These are phyloP conservation scores for Virgularia gustaviana DNA, from an alignment of 92 coral and sea anemone species.

Conservation along the genomic window DNA sequence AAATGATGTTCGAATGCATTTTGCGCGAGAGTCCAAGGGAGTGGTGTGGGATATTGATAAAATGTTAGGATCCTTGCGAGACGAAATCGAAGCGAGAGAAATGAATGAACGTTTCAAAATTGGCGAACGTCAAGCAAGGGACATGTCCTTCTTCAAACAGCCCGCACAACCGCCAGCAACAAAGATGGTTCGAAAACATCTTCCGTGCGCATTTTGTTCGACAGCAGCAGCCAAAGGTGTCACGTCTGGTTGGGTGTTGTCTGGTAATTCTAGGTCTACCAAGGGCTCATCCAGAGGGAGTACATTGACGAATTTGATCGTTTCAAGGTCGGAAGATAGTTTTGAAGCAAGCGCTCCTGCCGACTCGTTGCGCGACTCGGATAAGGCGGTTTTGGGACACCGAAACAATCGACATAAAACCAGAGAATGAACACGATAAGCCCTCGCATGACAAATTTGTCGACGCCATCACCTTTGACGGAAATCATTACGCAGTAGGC, in stretches of 20 bases:
- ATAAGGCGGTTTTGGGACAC: too few species aligned
- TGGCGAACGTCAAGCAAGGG: not conserved
- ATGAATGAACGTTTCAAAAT: too few species aligned
- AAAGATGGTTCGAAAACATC: not conserved
- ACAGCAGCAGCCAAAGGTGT: not conserved
- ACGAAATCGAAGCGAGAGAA: too few species aligned
- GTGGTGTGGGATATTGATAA: too few species aligned
- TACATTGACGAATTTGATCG: not conserved
- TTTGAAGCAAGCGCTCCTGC: not conserved
- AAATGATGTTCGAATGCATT: too few species aligned
- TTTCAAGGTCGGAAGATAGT: not conserved
- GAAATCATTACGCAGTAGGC: not conserved
- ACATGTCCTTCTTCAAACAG: slow-evolving; percentile 1
- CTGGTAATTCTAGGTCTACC: not conserved
- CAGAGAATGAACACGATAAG: too few species aligned
- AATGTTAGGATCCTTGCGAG: too few species aligned
- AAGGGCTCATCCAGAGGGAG: not conserved
- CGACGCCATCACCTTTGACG: too few species aligned
- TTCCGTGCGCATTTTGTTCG: not conserved
- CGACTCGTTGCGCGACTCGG: too few species aligned
- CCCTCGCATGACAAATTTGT: too few species aligned
- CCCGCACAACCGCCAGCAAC: not conserved
- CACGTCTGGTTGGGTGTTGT: not conserved
- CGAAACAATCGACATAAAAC: too few species aligned
- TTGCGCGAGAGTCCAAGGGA: too few species aligned